Evolutionary conservation across 2,113 vertebrate species (phyloP), one percentile per base, ranked within the genome.

Genomic region (Mugil cephalus): DNA sequence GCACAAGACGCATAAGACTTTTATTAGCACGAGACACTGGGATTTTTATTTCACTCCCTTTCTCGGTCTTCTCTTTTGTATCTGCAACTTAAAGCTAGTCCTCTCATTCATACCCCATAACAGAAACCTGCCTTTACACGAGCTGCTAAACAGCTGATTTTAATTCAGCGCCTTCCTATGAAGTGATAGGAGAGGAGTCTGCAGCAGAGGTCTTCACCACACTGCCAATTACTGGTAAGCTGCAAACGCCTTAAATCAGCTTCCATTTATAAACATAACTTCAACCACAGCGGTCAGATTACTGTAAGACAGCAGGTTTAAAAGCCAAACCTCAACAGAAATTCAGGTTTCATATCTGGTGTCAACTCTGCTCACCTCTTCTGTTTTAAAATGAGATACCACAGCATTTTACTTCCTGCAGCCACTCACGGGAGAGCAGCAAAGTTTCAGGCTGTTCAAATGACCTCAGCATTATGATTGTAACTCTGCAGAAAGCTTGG

Each of bases 81-180:
- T 94, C 69, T 84, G 92, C 95, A 94, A 94, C 80, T 94, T 93
- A 93, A 73, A 79, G 90, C 77, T 53, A 62, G 64, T 85, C 79
- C 93, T 85, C 93, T 93, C 93, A 94, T 93, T 93, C 61, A 36
- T 34, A 45, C 64, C 39, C 58, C 19, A 10, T 42, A 93, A 91
- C 77, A 77, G 88, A 90, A 90, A 94, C 93, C 89, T 91, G 92
- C 76, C 81, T 94, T 71, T 94, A 86, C 86, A 89, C 93, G 93
- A 91, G 92, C 92, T 68, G 91, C 92, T 71, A 84, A 94, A 88
- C 93, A 94, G 93, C 93, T 93, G 94, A 95, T 95, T 95, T 94
- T 92, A 91, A 95, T 95, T 93, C 93, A 86, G 39, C 88, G 85
- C 91, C 89, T 76, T 88, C 87, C 92, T 93, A 86, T 93, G 87